phyloP scores from a whole-genome alignment of 1,140 invertebrate species.

The Psix sp. region DNA sequence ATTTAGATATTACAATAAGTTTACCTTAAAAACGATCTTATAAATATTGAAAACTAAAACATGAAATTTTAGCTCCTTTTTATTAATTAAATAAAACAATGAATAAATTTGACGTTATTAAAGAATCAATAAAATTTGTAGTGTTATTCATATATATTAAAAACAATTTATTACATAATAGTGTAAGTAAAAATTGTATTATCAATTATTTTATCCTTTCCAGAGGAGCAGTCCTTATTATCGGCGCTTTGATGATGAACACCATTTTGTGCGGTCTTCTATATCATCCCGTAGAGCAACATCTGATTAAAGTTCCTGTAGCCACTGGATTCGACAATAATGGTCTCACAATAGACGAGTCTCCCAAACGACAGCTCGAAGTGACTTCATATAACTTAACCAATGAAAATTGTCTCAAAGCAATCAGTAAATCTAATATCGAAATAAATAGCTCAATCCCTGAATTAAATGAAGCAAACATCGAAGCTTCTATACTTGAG shows the following conservation, averaged over 20 bases:
- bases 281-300: conserved; percentile 88
- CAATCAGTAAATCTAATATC: background rate
- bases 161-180: too few relatives aligned
- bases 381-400: background rate
- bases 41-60: too few relatives aligned
- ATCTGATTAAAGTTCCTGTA: conserved; percentile 78
- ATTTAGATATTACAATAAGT: too few relatives aligned
- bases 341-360: conserved; percentile 43
- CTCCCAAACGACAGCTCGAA: conserved; percentile 4
- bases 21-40: too few relatives aligned
- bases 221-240: conserved; percentile 87
- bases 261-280: conserved; percentile 88
- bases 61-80: too few relatives aligned
- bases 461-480: background rate
- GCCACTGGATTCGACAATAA: conserved; percentile 43
- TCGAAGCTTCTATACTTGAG: conserved; percentile 3
- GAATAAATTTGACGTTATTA: too few relatives aligned
- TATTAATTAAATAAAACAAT: background rate
- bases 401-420: background rate
- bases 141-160: too few relatives aligned
- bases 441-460: background rate
- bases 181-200: too few relatives aligned
- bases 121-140: too few relatives aligned
- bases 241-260: conserved; percentile 89
- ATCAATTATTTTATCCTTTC: background rate